Evolutionary conservation across 2,113 vertebrate species (phyloP), one percentile per base, ranked within the genome.

Genomic region (Zingel zingel): DNA sequence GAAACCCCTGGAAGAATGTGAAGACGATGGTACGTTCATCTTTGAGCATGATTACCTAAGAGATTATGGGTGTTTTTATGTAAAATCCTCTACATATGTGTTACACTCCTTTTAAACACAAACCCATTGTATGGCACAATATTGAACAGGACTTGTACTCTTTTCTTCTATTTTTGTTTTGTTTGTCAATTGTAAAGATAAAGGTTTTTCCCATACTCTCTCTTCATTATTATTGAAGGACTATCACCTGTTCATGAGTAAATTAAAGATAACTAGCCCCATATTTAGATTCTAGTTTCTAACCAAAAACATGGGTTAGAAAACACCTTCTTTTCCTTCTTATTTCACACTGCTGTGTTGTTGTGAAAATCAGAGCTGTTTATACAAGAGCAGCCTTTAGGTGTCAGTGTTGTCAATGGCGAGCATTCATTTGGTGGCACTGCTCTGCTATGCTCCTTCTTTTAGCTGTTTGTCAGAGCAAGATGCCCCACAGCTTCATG

Each of bases 1-100:
- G 93, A 99, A 99, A 93, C 97, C 98, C 94, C 96, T 99, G 92
- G 98, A 99, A 95, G 98, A 99, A 95, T 99, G 97, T 96, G 98
- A 99, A 94, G 98, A 99, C 90, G 98, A 99, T 90, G 98, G 98
- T 99, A 97, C 89, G 96, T 85, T 33, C 36, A 14, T 21, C 1
- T 39, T 11, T 66, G 23, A 62, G 3, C 39, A 2, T 51, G 6
- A 33, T 51, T 25, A 56, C 25, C 58, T 23, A 3, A 11, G 3
- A 45, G 4, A 19, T 54, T 45, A 2, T 64, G 11, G 62, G 4
- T 63, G 13, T 82, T 18, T 18, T 39, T 43, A 53, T 78, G 33
- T 61, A 15, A 54, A 75, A 47, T 47, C 16, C 43, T 67, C 21
- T 6, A 16, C 7, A 3, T 50, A 30, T 33, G 10, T 15, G 1